These are phyloP conservation scores for Aphelenchoides besseyi DNA, from an alignment of 1,140 invertebrate genomes.

Conservation along the genomic window DNA sequence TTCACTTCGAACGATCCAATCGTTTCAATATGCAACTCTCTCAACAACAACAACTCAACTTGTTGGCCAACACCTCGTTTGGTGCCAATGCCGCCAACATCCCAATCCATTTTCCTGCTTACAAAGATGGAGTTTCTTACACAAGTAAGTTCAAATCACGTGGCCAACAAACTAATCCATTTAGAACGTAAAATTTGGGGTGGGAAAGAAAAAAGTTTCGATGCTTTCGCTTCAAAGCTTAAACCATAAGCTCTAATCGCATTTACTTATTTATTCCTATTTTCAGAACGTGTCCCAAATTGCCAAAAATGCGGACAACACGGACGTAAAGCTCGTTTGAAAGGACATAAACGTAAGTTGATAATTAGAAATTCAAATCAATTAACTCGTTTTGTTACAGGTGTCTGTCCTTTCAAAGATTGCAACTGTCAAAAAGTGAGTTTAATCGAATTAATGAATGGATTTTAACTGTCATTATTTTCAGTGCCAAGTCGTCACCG, in stretches of 20 bases:
- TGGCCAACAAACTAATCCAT: no score
- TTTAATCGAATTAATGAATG: slow-evolving; percentile 6
- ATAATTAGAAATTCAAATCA: no score
- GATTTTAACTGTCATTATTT: slow-evolving; percentile 29
- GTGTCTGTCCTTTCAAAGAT: slow-evolving; percentile 66
- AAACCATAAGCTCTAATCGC: not conserved
- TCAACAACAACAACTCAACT: not conserved
- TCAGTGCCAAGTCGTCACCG: slow-evolving; percentile 59
- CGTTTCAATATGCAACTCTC: not conserved
- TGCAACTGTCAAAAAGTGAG: slow-evolving; percentile 65
- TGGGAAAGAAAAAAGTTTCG: not conserved
- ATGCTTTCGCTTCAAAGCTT: no score
- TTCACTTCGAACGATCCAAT: not conserved
- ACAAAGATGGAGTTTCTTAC: not conserved
- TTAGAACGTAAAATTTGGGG: no score
- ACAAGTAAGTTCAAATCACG: slow-evolving; percentile 2
- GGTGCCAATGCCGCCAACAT: not conserved
- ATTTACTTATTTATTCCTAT: not conserved
- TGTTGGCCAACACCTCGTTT: not conserved
- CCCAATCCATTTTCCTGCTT: not conserved
- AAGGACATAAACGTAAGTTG: slow-evolving; percentile 67
- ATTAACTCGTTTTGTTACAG: no score
- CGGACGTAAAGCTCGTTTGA: slow-evolving; percentile 66
- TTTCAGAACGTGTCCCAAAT: slow-evolving; percentile 65
- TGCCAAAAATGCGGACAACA: slow-evolving; percentile 67